Conservation (phyloP, 2,797 vertebrate species). For the Gastrophryne carolinensis region DNA sequence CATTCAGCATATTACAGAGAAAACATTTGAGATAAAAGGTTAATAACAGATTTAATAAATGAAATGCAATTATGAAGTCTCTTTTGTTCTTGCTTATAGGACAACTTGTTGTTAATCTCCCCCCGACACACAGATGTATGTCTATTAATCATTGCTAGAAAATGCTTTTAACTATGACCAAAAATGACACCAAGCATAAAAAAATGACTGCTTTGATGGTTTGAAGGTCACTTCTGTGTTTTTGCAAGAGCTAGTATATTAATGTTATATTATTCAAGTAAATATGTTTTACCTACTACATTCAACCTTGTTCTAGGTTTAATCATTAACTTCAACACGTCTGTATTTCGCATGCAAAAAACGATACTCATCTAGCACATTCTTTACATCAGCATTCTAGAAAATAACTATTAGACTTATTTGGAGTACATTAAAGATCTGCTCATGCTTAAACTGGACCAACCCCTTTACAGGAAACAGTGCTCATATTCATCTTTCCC, state of each 20-base stretch:
- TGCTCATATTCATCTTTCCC: too few relatives aligned
- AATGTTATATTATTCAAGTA: conserved; percentile 44
- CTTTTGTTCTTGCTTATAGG: conserved; percentile 69
- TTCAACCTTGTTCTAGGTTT: conserved; percentile 42
- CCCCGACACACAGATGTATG: conserved; percentile 66
- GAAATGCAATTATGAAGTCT: conserved; percentile 64
- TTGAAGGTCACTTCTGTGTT: conserved; percentile 53
- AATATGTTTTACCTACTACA: conserved; percentile 42
- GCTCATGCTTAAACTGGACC: too few relatives aligned
- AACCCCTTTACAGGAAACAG: too few relatives aligned
- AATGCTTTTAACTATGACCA: conserved; percentile 56
- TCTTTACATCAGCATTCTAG: neutral
- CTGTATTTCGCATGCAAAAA: conserved; percentile 5
- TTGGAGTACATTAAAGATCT: too few relatives aligned
- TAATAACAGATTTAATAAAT: conserved; percentile 71
- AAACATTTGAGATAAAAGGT: conserved; percentile 58
- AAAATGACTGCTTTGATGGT: conserved; percentile 55
- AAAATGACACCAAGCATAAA: conserved; percentile 55
- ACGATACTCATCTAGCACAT: neutral
- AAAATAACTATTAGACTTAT: too few relatives aligned
- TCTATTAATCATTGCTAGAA: conserved; percentile 65
- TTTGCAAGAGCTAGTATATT: conserved; percentile 18
- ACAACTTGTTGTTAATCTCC: conserved; percentile 62
- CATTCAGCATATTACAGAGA: conserved; percentile 61
- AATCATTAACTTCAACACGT: conserved; percentile 37